phyloP scores from a whole-genome alignment of 2,797 vertebrate species.

The Dendrocincla tyrannina region DNA sequence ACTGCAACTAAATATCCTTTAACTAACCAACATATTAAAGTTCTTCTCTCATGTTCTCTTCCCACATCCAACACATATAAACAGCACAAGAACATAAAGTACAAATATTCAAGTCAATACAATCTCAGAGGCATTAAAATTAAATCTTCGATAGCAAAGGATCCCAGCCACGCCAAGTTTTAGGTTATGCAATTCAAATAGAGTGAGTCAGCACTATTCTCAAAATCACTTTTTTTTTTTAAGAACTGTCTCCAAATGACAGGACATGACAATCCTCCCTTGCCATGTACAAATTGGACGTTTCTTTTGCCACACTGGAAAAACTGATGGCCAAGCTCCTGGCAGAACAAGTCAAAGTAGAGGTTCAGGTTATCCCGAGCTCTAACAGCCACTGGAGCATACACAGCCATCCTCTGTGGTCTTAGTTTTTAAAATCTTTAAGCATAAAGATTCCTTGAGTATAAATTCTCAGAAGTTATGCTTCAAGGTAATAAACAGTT shows the following conservation, averaged over 20 bases:
- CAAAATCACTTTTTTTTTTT: not conserved
- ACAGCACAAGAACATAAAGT: conserved; percentile 29
- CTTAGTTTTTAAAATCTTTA: not conserved
- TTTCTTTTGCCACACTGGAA: not conserved
- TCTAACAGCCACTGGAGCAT: not conserved
- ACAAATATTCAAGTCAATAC: conserved; percentile 39
- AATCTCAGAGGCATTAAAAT: conserved; percentile 32
- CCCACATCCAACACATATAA: not conserved
- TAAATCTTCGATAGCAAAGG: not conserved
- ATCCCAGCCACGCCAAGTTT: not conserved
- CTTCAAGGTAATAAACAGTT: conserved; percentile 31
- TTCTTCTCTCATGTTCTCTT: not conserved
- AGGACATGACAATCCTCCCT: not conserved
- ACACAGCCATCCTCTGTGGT: not conserved
- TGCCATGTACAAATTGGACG: not conserved
- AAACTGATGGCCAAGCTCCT: not conserved
- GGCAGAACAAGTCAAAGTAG: not conserved
- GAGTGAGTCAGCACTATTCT: not conserved
- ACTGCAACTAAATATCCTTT: not conserved
- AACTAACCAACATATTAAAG: not conserved
- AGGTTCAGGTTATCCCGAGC: not conserved
- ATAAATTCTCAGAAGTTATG: not conserved
- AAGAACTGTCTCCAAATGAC: not conserved
- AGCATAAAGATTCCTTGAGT: not conserved
- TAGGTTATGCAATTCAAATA: not conserved